Evolutionary conservation across 2,797 vertebrate genomes (phyloP), one percentile per base, ranked within the genome.

Genomic region (Apogon hyalosoma): DNA sequence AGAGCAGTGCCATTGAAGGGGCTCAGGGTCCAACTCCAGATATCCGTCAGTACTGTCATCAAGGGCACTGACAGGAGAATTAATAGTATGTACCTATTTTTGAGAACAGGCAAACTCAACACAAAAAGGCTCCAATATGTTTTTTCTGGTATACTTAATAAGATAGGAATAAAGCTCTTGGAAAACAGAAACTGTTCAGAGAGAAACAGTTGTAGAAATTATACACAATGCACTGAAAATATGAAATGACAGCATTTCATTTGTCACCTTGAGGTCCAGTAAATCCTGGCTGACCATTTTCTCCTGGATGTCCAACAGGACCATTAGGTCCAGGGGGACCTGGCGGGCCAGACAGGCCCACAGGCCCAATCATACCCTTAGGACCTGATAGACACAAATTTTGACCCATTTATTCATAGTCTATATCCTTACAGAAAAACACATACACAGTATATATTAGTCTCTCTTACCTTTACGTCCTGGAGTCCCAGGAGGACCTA

Each of bases 181-280:
- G 33, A 36, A 36, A 8, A 9, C 8, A 36, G 9, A 10, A 1
- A 10, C 2, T 36, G 33, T 8, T 36, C 9, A 1, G 33, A 36
- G 33, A 36, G 33, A 36, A 8, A 36, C 9, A 9, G 33, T 36
- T 36, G 33, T 10, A 36, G 33, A 36, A 10, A 36, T 33, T 33
- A 33, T 1, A 33, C 3, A 36, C 1, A 8, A 8, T 36, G 33
- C 33, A 51, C 1, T 41, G 2, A 0, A 1, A 19, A 41, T 38
- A 24, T 31, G 10, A 24, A 6, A 15, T 56, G 7, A 21, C 11
- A 59, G 14, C 0, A 0, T 38, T 18, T 49, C 14, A 56, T 45
- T 49, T 36, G 61, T 82, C 3, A 92, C 90, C 90, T 79, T 90
- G 77, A 62, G 50, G 64, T 50, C 89, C 90, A 18, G 48, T 18